A percentile compares a stretch with the other conserved stretches of the same genome.
These are phyloP conservation scores for Coelopa frigida DNA, from an alignment of 1,140 invertebrate genomes.

Conservation along the genomic window DNA sequence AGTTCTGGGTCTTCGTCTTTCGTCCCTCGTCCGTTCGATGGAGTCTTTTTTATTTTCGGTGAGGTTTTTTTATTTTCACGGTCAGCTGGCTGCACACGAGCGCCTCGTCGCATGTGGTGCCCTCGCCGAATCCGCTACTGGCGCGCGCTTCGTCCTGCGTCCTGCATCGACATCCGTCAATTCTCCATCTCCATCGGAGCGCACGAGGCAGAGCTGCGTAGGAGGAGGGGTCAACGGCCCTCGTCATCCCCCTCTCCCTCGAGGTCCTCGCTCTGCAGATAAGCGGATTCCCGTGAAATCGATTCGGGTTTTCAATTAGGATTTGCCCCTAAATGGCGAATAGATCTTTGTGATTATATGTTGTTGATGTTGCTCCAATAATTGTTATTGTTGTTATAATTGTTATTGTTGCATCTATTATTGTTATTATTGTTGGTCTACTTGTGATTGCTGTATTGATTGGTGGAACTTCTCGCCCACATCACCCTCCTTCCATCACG, in stretches of 20 bases:
- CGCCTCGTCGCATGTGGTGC: not conserved
- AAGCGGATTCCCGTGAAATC: not conserved
- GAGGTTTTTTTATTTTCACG: no score
- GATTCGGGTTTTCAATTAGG: not conserved
- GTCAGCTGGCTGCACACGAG: not conserved
- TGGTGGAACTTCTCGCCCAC: not conserved
- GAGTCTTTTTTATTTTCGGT: no score
- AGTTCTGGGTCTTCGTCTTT: not conserved
- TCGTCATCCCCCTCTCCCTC: no score
- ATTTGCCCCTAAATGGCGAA: not conserved
- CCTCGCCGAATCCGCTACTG: not conserved
- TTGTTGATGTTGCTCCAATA: not conserved
- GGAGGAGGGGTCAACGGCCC: no score
- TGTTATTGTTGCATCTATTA: not conserved
- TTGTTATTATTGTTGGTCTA: not conserved
- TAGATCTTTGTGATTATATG: not conserved
- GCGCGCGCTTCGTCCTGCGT: not conserved
- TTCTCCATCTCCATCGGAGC: not conserved
- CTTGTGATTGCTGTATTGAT: not conserved
- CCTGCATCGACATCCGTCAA: not conserved
- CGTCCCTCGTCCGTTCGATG: not conserved
- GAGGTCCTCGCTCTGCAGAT: no score
- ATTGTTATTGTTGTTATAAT: not conserved
- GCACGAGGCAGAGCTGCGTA: not conserved
- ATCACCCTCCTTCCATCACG: not conserved